Evolutionary conservation across 2,888 invertebrate species (phyloP).

Genomic region (Drosophila tanythrix): DNA sequence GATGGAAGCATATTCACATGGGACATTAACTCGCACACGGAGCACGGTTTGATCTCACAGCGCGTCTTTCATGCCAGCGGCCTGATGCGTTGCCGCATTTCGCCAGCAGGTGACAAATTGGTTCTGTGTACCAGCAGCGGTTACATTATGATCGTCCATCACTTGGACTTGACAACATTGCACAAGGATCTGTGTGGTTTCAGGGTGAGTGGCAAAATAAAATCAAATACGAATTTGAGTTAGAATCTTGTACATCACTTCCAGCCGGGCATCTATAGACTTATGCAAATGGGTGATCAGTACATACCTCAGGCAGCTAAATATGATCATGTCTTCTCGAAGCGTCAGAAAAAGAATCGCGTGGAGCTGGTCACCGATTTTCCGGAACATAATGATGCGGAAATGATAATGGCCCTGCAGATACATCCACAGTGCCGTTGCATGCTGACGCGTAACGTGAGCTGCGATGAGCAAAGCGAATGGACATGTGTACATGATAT

Average conservation of each 20-base stretch:
- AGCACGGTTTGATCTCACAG: conserved; percentile 91
- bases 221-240: too few species aligned
- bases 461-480: conserved; percentile 94
- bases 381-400: conserved; percentile 93
- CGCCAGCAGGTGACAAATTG: conserved; percentile 94
- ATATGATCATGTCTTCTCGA: conserved; percentile 93
- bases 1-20: conserved; percentile 97
- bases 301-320: conserved; percentile 92
- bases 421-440: conserved; percentile 88
- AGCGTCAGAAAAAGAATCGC: conserved; percentile 90
- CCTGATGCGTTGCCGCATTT: conserved; percentile 90
- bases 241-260: not conserved
- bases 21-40: conserved; percentile 95
- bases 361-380: conserved; percentile 97
- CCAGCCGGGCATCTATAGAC: conserved; percentile 93
- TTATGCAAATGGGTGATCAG: conserved; percentile 95
- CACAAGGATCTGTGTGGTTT: conserved; percentile 93
- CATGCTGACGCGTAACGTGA: conserved; percentile 94
- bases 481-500: conserved; percentile 98
- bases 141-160: conserved; percentile 94
- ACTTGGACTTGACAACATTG: conserved; percentile 92
- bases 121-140: conserved; percentile 96
- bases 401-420: conserved; percentile 94
- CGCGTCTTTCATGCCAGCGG: conserved; percentile 94
- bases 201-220: conserved; percentile 86